Percentiles rank a stretch among this genome's conserved stretches.
phyloP scores from a whole-genome alignment of 2,113 vertebrate species.

The Acrocephalus arundinaceus region DNA sequence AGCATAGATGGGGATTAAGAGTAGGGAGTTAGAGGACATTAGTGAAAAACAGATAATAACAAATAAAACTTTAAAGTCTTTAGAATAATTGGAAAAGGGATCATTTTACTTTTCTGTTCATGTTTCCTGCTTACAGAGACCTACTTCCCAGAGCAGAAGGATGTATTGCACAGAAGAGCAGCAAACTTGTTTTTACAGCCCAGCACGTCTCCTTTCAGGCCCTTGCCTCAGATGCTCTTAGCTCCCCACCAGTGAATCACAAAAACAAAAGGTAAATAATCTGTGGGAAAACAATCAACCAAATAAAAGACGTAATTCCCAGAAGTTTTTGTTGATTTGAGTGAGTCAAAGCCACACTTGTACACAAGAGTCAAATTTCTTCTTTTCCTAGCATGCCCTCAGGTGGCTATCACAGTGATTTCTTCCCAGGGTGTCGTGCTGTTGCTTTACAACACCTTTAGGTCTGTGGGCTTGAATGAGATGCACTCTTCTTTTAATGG shows the following conservation, averaged over 20 bases:
- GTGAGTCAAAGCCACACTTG: neutral
- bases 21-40: neutral
- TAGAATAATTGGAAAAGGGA: neutral
- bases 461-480: neutral
- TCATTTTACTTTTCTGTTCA: neutral
- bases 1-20: neutral
- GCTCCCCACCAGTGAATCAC: neutral
- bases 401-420: neutral
- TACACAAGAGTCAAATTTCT: neutral
- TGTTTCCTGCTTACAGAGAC: neutral
- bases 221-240: neutral
- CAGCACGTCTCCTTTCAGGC: neutral
- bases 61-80: neutral
- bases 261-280: neutral
- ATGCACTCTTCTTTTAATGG: neutral
- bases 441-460: neutral
- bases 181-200: neutral
- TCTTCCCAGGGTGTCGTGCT: neutral
- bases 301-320: neutral
- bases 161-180: neutral
- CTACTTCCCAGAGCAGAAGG: neutral
- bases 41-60: neutral
- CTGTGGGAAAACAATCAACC: fast-evolving
- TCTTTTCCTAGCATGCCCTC: neutral
- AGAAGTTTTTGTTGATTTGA: neutral